phyloP scores from a whole-genome alignment of 2,888 invertebrate species.

The Chrysotoxum bicinctum region DNA sequence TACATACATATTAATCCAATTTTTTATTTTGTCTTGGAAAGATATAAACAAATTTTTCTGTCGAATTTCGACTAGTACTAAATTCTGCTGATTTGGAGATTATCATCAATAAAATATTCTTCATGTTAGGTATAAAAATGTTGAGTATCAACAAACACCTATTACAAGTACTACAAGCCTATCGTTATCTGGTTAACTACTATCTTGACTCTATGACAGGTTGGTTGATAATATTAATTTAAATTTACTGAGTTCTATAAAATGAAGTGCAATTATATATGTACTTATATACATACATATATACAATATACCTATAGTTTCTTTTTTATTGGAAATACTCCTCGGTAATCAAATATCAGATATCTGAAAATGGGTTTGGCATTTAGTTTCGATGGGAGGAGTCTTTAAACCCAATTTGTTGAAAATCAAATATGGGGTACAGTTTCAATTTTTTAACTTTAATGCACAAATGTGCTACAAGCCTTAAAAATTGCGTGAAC shows the following conservation, averaged over 20 bases:
- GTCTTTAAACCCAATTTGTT: not conserved
- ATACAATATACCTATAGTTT: too few species aligned
- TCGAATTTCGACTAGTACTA: not conserved
- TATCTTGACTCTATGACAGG: constrained; percentile 1
- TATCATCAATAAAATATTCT: not conserved
- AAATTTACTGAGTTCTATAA: not conserved
- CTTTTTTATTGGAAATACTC: not conserved
- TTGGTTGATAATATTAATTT: not conserved
- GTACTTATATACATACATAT: too few species aligned
- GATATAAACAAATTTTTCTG: not conserved
- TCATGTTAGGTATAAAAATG: not conserved
- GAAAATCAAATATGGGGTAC: not conserved
- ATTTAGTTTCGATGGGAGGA: constrained; percentile 14
- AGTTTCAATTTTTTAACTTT: too few species aligned
- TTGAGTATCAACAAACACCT: constrained; percentile 8
- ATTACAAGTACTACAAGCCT: constrained; percentile 58
- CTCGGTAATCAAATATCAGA: not conserved
- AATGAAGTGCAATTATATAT: too few species aligned
- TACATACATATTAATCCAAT: too few species aligned
- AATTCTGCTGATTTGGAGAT: not conserved
- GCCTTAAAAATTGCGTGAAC: too few species aligned
- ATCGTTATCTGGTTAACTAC: constrained; percentile 52
- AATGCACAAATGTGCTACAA: too few species aligned
- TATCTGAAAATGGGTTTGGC: not conserved
- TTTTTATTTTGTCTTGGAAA: too few species aligned